A percentile compares a stretch with the other conserved stretches of the same genome.
Evolutionary conservation across 1,140 invertebrate genomes (phyloP).

Genomic region (Drosophila nannoptera): DNA sequence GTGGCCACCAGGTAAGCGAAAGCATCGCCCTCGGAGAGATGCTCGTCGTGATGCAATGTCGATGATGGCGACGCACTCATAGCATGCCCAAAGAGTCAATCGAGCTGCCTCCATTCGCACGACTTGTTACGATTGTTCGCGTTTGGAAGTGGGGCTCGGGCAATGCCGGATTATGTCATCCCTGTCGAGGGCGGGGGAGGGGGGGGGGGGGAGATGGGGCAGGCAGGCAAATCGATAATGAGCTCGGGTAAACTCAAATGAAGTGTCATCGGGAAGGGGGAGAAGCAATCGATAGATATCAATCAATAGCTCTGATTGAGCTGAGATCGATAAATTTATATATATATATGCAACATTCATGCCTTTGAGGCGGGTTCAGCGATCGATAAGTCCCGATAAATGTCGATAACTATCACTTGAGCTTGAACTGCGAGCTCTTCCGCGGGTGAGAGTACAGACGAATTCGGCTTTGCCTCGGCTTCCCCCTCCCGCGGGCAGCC

Average conservation of each 20-base stretch:
- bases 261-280: too few relatives aligned
- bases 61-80: slow-evolving; percentile 30
- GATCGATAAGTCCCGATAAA: too few relatives aligned
- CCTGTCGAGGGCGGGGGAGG: not conserved
- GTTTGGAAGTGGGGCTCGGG: slow-evolving; percentile 4
- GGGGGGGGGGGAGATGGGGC: too few relatives aligned
- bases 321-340: too few relatives aligned
- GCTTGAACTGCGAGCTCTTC: not conserved
- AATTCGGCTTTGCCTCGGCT: slow-evolving; percentile 1
- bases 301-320: too few relatives aligned
- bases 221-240: too few relatives aligned
- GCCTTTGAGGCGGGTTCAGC: too few relatives aligned
- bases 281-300: too few relatives aligned
- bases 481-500: slow-evolving; percentile 37
- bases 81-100: slow-evolving; percentile 30
- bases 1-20: slow-evolving; percentile 40
- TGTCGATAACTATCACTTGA: not conserved
- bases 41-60: slow-evolving; percentile 17
- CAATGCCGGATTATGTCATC: slow-evolving; percentile 26
- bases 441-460: slow-evolving; percentile 7
- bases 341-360: too few relatives aligned
- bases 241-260: too few relatives aligned
- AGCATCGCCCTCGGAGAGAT: slow-evolving; percentile 43
- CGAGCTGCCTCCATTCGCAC: slow-evolving; percentile 36
- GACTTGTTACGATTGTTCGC: slow-evolving; percentile 31